Evolutionary conservation across 2,797 vertebrate species (phyloP), one percentile per base, ranked within the genome.

Genomic region (Brachyalestes nurse): DNA sequence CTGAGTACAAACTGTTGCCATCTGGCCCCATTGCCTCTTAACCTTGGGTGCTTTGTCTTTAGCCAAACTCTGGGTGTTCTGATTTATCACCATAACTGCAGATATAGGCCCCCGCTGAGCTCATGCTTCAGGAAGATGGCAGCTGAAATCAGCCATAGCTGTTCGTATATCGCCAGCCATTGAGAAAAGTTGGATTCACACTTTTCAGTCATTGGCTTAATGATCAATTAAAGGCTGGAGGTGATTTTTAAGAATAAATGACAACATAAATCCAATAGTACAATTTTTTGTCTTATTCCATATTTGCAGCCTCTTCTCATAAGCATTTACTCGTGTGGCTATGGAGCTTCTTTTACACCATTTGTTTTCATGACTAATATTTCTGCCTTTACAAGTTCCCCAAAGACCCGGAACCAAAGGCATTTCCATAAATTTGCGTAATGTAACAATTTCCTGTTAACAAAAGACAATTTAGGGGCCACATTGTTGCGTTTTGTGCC

Each of bases 381-480:
- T 87, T 86, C 88, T 84, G 75, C 87, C 87, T 90, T 85, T 91
- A 86, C 91, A 93, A 91, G 90, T 92, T 93, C 88, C 91, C 88
- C 90, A 55, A 90, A n/a, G 55, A 74, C 85, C 92, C 91, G 86
- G 91, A 90, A 92, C 88, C 74, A 13, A 65, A 73, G 75, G 76
- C 82, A 94, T 95, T 94, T 93, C 88, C 93, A 94, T 94, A 94
- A 93, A 94, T 94, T 94, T 93, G 89, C 92, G 89, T 94, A 95
- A 95, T 94, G 92, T 89, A 93, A 88, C 91, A 91, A 93, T 93
- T 89, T 89, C 86, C 86, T 71, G 87, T 85, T 88, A 87, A 92
- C 90, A 93, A 92, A 91, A 88, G 89, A 90, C 82, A 85, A 84
- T 86, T 90, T 92, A 89, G 90, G 88, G 85, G 86, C 87, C 87